Evolutionary conservation across 2,888 invertebrate species (phyloP).

Genomic region (Lissocephala sabroskyi): DNA sequence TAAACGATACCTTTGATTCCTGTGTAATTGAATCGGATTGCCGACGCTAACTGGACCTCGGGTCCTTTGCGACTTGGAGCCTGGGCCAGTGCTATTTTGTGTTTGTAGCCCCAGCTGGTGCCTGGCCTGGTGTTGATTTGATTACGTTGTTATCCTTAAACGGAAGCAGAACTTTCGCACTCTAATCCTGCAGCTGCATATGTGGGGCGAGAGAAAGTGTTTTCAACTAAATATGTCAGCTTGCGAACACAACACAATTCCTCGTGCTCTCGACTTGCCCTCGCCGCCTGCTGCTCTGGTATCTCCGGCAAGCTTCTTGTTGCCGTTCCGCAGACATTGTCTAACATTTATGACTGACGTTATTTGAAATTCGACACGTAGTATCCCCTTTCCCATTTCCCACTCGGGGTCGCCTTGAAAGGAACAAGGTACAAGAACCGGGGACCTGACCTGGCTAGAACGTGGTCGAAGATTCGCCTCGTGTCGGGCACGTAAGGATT

Average conservation of each 20-base stretch:
- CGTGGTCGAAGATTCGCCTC: no score
- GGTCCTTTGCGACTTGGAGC: no score
- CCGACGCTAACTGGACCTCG: no score
- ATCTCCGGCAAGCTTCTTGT: background rate
- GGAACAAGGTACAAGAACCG: no score
- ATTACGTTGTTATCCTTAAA: constrained; percentile 36
- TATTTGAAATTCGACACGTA: constrained; percentile 61
- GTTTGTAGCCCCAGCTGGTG: no score
- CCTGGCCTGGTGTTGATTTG: constrained; percentile 27
- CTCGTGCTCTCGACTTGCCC: background rate
- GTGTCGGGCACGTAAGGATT: background rate
- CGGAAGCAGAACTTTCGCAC: constrained; percentile 17
- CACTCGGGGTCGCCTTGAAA: no score
- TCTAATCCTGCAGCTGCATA: constrained; percentile 22
- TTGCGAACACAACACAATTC: constrained; percentile 22
- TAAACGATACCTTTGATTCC: no score
- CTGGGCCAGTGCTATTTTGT: no score
- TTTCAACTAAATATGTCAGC: constrained; percentile 32
- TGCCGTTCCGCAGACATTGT: constrained; percentile 43
- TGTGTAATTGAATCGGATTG: no score
- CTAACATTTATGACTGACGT: constrained; percentile 55
- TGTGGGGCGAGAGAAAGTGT: constrained; percentile 9
- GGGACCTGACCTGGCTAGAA: background rate
- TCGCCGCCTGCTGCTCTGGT: background rate
- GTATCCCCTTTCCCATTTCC: background rate